Evolutionary conservation across 2,797 vertebrate genomes (phyloP).

Genomic region (Anas georgica): DNA sequence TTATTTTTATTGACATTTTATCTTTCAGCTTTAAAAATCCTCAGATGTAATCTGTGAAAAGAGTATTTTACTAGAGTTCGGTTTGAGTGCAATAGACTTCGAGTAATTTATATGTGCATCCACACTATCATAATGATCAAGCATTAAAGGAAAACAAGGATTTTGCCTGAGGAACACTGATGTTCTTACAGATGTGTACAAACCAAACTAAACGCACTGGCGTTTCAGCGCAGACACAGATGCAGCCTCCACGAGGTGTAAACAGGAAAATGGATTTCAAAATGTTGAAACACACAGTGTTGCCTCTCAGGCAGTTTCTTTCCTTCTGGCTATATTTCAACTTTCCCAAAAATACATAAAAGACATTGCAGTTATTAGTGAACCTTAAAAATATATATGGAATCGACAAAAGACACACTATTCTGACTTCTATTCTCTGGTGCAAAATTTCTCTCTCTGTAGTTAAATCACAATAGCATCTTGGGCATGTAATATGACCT

Average conservation of each 20-base stretch:
- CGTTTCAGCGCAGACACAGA: not conserved
- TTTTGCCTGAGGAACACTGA: slow-evolving; percentile 40
- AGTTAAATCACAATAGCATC: not conserved
- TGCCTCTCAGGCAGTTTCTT: not conserved
- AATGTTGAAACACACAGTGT: not conserved
- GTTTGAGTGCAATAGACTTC: not conserved
- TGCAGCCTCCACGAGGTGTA: not conserved
- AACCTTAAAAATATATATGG: not conserved
- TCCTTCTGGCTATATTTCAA: not conserved
- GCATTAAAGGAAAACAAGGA: slow-evolving; percentile 16
- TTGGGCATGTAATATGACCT: not conserved
- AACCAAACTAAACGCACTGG: not conserved
- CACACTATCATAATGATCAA: not conserved
- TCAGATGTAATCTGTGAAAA: not conserved
- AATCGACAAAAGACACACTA: not conserved
- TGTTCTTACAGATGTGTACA: not conserved
- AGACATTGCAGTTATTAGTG: not conserved
- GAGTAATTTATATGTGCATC: not conserved
- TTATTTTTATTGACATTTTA: not conserved
- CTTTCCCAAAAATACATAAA: not conserved
- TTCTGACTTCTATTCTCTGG: not conserved
- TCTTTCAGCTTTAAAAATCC: not conserved
- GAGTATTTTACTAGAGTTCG: not conserved
- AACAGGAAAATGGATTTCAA: not conserved
- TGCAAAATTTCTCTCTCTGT: not conserved